Percentiles rank a stretch among this genome's conserved stretches.
phyloP scores from a whole-genome alignment of 1,140 invertebrate genomes.

The Spodoptera frugiperda region DNA sequence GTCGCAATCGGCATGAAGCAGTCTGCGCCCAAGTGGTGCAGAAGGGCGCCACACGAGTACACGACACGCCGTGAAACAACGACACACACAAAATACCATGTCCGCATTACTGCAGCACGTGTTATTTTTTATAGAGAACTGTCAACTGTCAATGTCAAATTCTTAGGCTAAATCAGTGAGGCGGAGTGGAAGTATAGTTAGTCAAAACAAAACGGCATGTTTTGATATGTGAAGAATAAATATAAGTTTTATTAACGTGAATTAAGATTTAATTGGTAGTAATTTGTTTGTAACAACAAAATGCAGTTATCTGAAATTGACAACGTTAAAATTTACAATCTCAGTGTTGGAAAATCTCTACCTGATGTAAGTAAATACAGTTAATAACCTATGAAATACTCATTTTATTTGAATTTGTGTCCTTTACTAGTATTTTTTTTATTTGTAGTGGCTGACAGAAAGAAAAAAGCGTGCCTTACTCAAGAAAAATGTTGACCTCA shows the following conservation, averaged over 20 bases:
- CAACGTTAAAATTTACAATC: conserved; percentile 99
- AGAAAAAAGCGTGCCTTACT: conserved; percentile 93
- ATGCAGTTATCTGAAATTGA: conserved; percentile 95
- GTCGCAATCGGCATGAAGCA: too few relatives aligned
- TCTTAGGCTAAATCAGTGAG: too few relatives aligned
- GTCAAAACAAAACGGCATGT: too few relatives aligned
- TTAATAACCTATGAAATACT: conserved; percentile 28
- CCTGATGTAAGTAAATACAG: conserved; percentile 93
- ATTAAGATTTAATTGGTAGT: not conserved
- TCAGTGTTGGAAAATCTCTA: conserved; percentile 97
- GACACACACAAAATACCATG: too few relatives aligned
- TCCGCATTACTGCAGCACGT: too few relatives aligned
- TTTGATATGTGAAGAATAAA: too few relatives aligned
- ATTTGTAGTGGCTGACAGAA: conserved; percentile 96
- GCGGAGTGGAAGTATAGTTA: too few relatives aligned
- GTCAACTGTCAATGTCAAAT: not conserved
- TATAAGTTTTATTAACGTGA: not conserved
- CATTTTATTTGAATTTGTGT: not conserved
- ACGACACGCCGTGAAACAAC: too few relatives aligned
- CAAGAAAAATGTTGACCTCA: conserved; percentile 96
- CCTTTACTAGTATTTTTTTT: not conserved
- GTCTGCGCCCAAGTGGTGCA: too few relatives aligned
- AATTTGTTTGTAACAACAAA: conserved; percentile 31
- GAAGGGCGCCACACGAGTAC: too few relatives aligned
- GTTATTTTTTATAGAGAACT: too few relatives aligned